These are phyloP conservation scores for Drosophila mojavensis DNA, from an alignment of 1,140 invertebrate genomes.

Conservation along the genomic window DNA sequence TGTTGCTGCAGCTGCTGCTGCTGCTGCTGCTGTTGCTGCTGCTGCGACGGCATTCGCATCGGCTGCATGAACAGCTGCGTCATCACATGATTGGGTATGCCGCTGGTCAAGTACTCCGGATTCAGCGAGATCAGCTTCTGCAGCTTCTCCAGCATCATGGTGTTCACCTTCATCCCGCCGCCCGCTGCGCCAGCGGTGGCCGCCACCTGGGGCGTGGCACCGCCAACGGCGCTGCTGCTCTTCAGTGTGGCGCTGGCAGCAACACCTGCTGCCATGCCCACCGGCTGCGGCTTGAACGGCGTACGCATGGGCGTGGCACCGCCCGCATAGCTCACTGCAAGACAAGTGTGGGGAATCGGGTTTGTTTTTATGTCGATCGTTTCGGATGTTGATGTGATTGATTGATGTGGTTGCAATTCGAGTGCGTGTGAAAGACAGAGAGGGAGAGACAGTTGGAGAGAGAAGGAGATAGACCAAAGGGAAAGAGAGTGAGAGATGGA, in stretches of 20 bases:
- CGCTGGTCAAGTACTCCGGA: slow-evolving; percentile 81
- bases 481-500: no score
- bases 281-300: slow-evolving; percentile 27
- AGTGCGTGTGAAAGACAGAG: slow-evolving; percentile 11
- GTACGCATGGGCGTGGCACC: slow-evolving; percentile 33
- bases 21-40: background rate
- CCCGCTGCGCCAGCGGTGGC: slow-evolving; percentile 37
- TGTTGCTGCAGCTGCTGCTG: slow-evolving; percentile 1
- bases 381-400: background rate
- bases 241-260: background rate
- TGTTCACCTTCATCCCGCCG: slow-evolving; percentile 63
- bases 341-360: slow-evolving; percentile 14
- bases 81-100: slow-evolving; percentile 82
- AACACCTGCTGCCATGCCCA: background rate
- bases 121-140: slow-evolving; percentile 76
- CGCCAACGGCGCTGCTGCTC: background rate
- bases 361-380: slow-evolving; percentile 19
- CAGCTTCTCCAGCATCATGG: slow-evolving; percentile 80
- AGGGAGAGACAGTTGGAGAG: background rate
- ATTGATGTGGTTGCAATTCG: background rate
- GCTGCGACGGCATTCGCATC: slow-evolving; percentile 30
- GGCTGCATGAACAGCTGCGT: slow-evolving; percentile 84
- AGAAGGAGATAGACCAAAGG: background rate
- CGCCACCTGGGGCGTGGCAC: background rate
- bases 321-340: slow-evolving; percentile 69